These are phyloP conservation scores for Bombus cullumanus DNA, from an alignment of 1,140 invertebrate species.

Conservation along the genomic window DNA sequence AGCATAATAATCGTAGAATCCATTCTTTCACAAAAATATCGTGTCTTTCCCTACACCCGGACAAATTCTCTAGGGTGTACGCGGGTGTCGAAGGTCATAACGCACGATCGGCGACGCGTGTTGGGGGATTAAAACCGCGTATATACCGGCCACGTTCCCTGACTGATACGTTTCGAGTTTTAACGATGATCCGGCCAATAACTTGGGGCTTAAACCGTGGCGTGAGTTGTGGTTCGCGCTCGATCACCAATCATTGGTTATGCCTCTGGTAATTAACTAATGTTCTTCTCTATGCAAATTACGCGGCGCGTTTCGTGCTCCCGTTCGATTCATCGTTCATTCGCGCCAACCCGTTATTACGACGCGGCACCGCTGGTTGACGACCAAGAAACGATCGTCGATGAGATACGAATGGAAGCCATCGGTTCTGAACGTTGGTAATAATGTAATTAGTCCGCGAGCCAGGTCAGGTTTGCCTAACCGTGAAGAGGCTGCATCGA, in stretches of 20 bases:
- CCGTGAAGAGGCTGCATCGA: slow-evolving; percentile 3
- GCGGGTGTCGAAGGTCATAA: not conserved
- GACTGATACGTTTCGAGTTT: slow-evolving; percentile 82
- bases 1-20: too few relatives aligned
- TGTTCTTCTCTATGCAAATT: slow-evolving; percentile 82
- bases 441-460: slow-evolving; percentile 49
- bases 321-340: slow-evolving; percentile 50
- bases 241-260: slow-evolving; percentile 82
- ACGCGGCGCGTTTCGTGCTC: slow-evolving; percentile 59
- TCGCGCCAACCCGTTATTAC: slow-evolving; percentile 38
- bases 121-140: slow-evolving; percentile 61
- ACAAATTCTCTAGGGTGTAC: too few relatives aligned
- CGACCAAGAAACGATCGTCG: slow-evolving; percentile 35
- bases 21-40: too few relatives aligned
- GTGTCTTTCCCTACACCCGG: too few relatives aligned
- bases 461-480: slow-evolving; percentile 60
- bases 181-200: slow-evolving; percentile 83
- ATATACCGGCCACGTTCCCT: slow-evolving; percentile 54
- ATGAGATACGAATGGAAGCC: slow-evolving; percentile 37
- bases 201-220: slow-evolving; percentile 78
- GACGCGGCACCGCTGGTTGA: slow-evolving; percentile 20
- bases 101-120: slow-evolving; percentile 5
- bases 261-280: slow-evolving; percentile 82
- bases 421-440: slow-evolving; percentile 27
- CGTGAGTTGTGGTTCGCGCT: slow-evolving; percentile 77